Evolutionary conservation across 1,140 invertebrate genomes (phyloP), one percentile per base, ranked within the genome.

Genomic region (Musca domestica): DNA sequence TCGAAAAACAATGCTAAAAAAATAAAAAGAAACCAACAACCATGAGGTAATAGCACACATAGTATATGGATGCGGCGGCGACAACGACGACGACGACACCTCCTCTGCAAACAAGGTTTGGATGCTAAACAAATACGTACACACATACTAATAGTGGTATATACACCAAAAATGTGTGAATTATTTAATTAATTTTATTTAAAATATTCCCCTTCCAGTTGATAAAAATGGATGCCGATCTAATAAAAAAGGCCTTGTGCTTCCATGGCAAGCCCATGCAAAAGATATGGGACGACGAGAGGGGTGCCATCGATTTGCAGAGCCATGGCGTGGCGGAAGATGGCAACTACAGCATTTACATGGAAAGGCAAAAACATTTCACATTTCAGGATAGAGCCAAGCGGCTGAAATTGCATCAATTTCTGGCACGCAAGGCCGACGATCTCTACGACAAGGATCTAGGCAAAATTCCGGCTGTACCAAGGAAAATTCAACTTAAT

Each of bases 231-330:
- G 78, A 80, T 67, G 30, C 69, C 3, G 74, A 76, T 20, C 75
- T 77, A 25, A 86, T 94, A 74, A 84, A 87, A 73, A 87, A 90
- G 75, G 85, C 89, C 61, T 84, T 94, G 70, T 91, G 92, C 82
- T 94, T 90, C 77, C 92, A 94, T 84, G 92, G 92, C 1, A 91
- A 92, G 74, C 91, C 92, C 73, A 83, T 94, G 71, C 90, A 92
- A 81, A 93, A 93, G 83, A 87, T 92, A 70, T 94, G 92, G 92
- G 92, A 93, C 75, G 86, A 87, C 22, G 91, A 93, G 74, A 85
- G 89, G 74, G 91, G 91, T 9, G 89, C 91, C 74, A 87, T 88
- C 64, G 90, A 92, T 74, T 79, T 92, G 56, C 71, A 84, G 2
- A 86, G 87, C 74, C 83, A 91, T 70, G 88, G 88, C 73, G 85